Conservation (phyloP, 2,113 vertebrate species). For the Carassius gibelio region DNA sequence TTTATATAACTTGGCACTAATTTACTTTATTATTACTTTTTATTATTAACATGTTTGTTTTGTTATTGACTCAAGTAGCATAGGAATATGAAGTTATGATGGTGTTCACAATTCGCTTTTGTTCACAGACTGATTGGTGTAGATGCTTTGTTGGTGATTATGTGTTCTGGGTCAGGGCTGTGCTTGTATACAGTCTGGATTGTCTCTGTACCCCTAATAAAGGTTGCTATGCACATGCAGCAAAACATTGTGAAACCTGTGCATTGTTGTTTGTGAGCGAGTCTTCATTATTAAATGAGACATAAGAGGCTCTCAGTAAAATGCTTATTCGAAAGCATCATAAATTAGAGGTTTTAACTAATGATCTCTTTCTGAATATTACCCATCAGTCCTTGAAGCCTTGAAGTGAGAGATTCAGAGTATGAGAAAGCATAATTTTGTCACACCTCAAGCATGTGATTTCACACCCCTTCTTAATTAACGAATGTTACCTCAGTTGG, state of each 20-base stretch:
- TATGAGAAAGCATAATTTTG: no score
- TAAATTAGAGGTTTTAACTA: background rate
- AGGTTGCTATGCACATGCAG: background rate
- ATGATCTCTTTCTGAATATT: background rate
- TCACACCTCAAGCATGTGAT: background rate
- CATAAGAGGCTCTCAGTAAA: background rate
- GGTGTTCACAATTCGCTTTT: background rate
- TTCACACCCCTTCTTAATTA: background rate
- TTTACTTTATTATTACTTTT: background rate
- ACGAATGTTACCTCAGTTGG: background rate
- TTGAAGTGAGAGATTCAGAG: background rate
- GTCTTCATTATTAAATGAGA: background rate
- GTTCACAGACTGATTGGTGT: background rate
- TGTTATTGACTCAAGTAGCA: background rate
- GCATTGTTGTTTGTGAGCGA: background rate
- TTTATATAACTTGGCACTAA: no score
- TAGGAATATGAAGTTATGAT: background rate
- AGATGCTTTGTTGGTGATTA: background rate
- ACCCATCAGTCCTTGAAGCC: background rate
- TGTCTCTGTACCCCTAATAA: background rate
- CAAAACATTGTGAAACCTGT: background rate
- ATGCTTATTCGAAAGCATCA: background rate
- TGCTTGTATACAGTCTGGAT: background rate
- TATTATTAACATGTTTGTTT: background rate
- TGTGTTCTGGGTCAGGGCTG: background rate